Conservation (phyloP, 2,888 invertebrate genomes). For the Drosophila emarginata region DNA sequence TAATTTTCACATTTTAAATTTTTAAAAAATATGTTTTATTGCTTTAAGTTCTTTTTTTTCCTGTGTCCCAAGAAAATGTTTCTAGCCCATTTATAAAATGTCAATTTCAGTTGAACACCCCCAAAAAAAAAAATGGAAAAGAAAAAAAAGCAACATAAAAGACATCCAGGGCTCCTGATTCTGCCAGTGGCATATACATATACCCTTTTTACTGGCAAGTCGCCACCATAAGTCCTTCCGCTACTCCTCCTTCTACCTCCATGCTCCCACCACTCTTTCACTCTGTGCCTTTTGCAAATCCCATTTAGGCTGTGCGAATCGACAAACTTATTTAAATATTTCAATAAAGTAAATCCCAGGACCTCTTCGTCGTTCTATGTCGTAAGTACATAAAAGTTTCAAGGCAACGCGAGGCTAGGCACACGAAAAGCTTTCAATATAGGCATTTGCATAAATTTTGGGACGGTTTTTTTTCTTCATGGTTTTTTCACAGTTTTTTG, state of each 20-base stretch:
- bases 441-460: constrained; percentile 63
- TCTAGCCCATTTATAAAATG: constrained; percentile 76
- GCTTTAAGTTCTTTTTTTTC: constrained; percentile 56
- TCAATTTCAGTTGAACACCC: constrained; percentile 70
- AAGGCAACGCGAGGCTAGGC: constrained; percentile 8
- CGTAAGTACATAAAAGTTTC: constrained; percentile 44
- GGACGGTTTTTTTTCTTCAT: constrained; percentile 35
- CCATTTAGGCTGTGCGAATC: constrained; percentile 76
- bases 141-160: constrained; percentile 37
- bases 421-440: constrained; percentile 7
- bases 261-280: not conserved
- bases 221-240: constrained; percentile 31
- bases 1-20: constrained; percentile 70
- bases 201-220: constrained; percentile 42
- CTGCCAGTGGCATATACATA: constrained; percentile 24
- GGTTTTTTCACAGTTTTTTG: constrained; percentile 22
- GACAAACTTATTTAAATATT: constrained; percentile 80
- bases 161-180: constrained; percentile 30
- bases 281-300: constrained; percentile 56
- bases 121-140: constrained; percentile 1
- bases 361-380: constrained; percentile 29
- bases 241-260: not conserved
- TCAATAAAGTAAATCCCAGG: constrained; percentile 80
- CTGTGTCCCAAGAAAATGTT: constrained; percentile 30
- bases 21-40: constrained; percentile 70